Evolutionary conservation across 2,797 vertebrate genomes (phyloP), one percentile per base, ranked within the genome.

Genomic region (Pitangus sulphuratus): DNA sequence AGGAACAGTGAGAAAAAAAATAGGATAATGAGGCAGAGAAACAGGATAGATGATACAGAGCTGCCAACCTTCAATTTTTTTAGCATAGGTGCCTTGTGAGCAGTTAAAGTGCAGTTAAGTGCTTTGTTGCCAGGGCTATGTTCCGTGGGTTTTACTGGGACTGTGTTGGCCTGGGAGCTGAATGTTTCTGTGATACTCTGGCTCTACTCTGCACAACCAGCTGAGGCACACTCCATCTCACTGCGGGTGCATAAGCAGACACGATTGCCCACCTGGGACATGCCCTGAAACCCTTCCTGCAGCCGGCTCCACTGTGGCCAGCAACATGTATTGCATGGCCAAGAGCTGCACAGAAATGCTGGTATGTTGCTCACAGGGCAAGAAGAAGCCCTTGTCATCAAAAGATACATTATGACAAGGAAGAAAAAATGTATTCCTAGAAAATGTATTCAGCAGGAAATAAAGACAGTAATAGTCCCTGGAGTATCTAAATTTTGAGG

Each of bases 231-330:
- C 16, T 53, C 33, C 45, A 37, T 17, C 74, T 62, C 42, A 39
- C 57, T 0, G 0, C 1, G n/a, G 35, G 50, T 39, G 35, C 40
- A 48, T 16, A 30, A 6, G 8, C 50, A 77, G 85, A n/a, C 31
- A 57, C 0, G 0, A 24, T 24, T 80, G 47, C 69, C 16, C 48
- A 44, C 17, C 31, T 8, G n/a, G 47, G 42, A 65, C 48, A 13
- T 19, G 25, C 7, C 33, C 60, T 31, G 53, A n/a, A 81, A n/a
- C 17, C 65, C 45, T 54, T 16, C 35, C 65, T 54, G n/a, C 0
- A 0, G 9, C 75, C 70, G 56, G 20, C 50, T 76, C 42, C 19
- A 14, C n/a, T 15, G 35, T 10, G 12, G 39, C 19, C 54, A 50
- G 42, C 58, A 61, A 33, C 51, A 65, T 0, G 0, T 9, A 21